Evolutionary conservation across 2,113 vertebrate species (phyloP).

Genomic region (Actinemys pallida): DNA sequence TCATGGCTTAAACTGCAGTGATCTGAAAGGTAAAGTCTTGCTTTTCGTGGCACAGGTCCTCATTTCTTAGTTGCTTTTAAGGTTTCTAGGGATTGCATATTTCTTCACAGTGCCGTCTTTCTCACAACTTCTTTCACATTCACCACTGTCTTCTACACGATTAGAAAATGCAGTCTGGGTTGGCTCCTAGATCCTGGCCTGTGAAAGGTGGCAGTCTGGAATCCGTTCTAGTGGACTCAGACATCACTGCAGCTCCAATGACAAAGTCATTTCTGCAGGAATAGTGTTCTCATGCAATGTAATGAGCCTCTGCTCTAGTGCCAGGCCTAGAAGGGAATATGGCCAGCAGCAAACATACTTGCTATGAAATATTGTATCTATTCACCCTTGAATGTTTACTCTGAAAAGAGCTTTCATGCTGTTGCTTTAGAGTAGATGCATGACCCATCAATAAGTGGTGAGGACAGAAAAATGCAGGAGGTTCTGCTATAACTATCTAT

Average conservation of each 20-base stretch:
- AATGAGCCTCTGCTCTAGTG: neutral
- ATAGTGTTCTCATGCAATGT: neutral
- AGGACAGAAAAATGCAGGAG: neutral
- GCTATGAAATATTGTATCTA: fast-evolving
- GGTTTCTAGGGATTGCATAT: neutral
- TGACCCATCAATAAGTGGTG: neutral
- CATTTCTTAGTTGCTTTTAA: neutral
- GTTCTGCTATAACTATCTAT: neutral
- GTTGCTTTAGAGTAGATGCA: fast-evolving
- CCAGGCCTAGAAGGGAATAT: neutral
- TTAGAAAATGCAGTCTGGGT: neutral
- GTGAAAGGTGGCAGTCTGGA: fast-evolving
- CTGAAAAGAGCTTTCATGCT: neutral
- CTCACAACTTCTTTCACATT: neutral
- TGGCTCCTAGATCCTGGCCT: neutral
- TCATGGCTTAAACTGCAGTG: neutral
- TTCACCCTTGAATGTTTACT: neutral
- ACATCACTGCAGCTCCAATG: neutral
- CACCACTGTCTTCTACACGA: neutral
- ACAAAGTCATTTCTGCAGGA: neutral
- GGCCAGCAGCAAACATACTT: neutral
- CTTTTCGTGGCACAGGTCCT: neutral
- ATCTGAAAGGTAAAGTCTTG: neutral
- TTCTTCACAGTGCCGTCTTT: neutral
- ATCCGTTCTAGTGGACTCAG: neutral